Percentiles rank a stretch among this genome's conserved stretches.
phyloP scores from a whole-genome alignment of 2,888 invertebrate species.

The Melieria crassipennis region DNA sequence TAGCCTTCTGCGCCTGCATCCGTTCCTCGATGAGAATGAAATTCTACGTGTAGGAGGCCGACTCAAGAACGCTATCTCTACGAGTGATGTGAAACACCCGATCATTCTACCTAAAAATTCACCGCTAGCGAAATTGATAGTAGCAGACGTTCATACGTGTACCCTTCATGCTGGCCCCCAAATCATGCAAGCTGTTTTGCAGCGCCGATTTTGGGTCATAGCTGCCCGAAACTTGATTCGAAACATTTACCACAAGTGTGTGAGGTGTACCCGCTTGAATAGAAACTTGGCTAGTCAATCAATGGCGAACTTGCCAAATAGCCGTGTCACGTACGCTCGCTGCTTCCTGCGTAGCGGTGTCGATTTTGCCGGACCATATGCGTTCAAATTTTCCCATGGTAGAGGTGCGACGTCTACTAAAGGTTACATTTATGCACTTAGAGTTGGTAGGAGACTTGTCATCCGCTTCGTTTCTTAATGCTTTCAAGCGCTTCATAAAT shows the following conservation, averaged over 20 bases:
- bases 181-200: neutral
- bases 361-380: slow-evolving; percentile 16
- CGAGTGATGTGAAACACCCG: neutral
- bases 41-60: neutral
- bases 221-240: slow-evolving; percentile 1
- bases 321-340: neutral
- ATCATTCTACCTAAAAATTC: neutral
- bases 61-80: neutral
- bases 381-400: neutral
- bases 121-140: neutral
- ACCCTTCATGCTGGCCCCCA: too few species aligned
- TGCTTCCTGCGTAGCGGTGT: slow-evolving; percentile 6
- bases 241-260: neutral
- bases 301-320: slow-evolving; percentile 14
- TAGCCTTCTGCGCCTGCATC: neutral
- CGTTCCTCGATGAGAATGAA: neutral
- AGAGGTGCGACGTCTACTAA: slow-evolving; percentile 12
- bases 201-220: neutral
- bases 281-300: neutral
- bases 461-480: slow-evolving; percentile 28
- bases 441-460: slow-evolving; percentile 29
- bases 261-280: neutral
- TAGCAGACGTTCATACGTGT: neutral
- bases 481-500: slow-evolving; percentile 34
- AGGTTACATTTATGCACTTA: slow-evolving; percentile 12